Base-by-base conservation (phyloP, 37 sponge, comb jelly and placozoan species). In the Diacarnus erythraeanus region DNA sequence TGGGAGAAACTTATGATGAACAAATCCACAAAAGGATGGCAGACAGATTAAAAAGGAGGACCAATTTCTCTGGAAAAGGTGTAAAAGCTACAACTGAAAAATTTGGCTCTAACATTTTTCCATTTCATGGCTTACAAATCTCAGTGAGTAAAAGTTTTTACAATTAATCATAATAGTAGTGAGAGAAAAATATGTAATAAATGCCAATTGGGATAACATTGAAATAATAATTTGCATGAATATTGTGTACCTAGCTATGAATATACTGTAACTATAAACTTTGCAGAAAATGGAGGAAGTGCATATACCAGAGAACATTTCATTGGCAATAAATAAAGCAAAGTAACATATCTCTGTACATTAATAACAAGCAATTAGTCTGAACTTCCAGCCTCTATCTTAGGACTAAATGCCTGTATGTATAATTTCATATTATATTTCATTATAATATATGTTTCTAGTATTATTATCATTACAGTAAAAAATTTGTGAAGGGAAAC, bases 41-140 rank as follows among this genome's bases (percentile, higher is more conserved):
- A 21, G 80, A 57, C 42, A 35, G 83, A 30, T 79, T 83, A 47
- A 90, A 90, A 40, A 87, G 97, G 39, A 65, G 95, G 36, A 40
- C 77, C 0, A 58, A 81, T 33, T 86, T 77, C 30, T 73, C 93
- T 37, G 94, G 76, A 4, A 59, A 92, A 39, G 86, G 94, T 70
- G 36, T 69, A 1, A 78, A 72, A 59, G 56, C 87, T 25, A 85
- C 86, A 25, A 35, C 66, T 17, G 86, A 91, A 51, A 71, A 88
- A 42, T 89, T 97, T 67, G 93, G 96, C 22, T 60, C 64, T 31
- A 71, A 85, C 37, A 94, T 93, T 33, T 94, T 93, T 15, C 93
- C 97, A 1, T 97, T 90, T 68, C 96, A 94, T 66, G 96, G 93
- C 3, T 90, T 97, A 27, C 76, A 86, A 21, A 38, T 95, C 21